Percentiles rank a stretch among this genome's conserved stretches.
Evolutionary conservation across 2,797 vertebrate genomes (phyloP).

Genomic region (Sebastiscus albofasciatus): DNA sequence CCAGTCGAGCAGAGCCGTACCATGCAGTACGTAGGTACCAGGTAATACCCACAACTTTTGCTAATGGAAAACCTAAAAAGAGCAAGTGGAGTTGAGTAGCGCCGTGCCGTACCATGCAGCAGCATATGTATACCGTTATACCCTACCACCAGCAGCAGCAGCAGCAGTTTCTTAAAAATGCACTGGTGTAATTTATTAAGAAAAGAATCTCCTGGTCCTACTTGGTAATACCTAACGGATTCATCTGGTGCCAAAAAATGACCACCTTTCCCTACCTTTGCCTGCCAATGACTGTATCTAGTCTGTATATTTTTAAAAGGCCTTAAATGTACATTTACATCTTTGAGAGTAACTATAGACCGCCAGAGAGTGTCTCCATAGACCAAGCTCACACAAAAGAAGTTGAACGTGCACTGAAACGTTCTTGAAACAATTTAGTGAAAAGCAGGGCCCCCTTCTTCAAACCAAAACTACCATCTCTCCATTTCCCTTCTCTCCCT

Average conservation of each 20-base stretch:
- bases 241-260: background rate
- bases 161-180: background rate
- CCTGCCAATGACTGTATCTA: background rate
- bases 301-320: background rate
- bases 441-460: conserved; percentile 53
- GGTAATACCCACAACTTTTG: too few species aligned
- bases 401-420: conserved; percentile 1
- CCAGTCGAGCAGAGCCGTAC: too few species aligned
- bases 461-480: conserved; percentile 20
- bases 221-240: background rate
- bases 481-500: conserved; percentile 23
- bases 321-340: background rate
- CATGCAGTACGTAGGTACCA: too few species aligned
- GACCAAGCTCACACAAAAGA: conserved; percentile 12
- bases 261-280: background rate
- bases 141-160: background rate
- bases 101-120: too few species aligned
- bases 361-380: background rate
- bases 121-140: too few species aligned
- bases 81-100: too few species aligned
- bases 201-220: background rate
- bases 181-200: background rate
- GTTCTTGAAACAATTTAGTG: conserved; percentile 69
- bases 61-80: too few species aligned
- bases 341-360: background rate